Evolutionary conservation across 2,888 invertebrate genomes (phyloP).

Genomic region (Tipula vernalis): DNA sequence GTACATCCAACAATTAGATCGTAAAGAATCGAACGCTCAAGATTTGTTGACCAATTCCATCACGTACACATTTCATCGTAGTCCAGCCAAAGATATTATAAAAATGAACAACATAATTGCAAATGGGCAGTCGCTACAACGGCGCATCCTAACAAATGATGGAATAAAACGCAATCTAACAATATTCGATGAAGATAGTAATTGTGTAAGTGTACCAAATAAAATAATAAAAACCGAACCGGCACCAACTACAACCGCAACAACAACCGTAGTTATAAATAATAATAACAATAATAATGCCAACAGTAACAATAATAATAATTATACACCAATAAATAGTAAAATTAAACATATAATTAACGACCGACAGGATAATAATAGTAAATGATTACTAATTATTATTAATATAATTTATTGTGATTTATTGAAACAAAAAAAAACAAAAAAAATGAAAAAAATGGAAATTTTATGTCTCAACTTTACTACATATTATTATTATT

Average conservation of each 20-base stretch:
- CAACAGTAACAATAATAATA: background rate
- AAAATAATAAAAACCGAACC: slow-evolving; percentile 1
- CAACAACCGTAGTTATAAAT: background rate
- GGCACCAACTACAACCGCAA: background rate
- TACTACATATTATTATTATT: background rate
- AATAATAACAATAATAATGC: background rate
- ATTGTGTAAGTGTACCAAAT: background rate
- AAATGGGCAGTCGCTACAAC: background rate
- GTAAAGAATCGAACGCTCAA: slow-evolving; percentile 23
- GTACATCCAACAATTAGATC: slow-evolving; percentile 43
- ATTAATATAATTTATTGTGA: background rate
- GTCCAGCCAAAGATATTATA: slow-evolving; percentile 28
- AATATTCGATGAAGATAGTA: background rate
- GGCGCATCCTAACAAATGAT: background rate
- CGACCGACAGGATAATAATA: slow-evolving; percentile 6
- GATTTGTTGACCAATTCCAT: slow-evolving; percentile 30
- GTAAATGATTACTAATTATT: background rate
- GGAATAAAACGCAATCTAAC: background rate
- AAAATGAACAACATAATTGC: background rate
- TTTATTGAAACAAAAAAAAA: background rate
- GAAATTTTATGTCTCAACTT: background rate
- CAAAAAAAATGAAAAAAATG: background rate
- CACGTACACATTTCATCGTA: slow-evolving; percentile 29
- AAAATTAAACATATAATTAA: slow-evolving; percentile 6
- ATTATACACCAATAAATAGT: background rate